Evolutionary conservation across 2,888 invertebrate genomes (phyloP).

Genomic region (Myathropa florea): DNA sequence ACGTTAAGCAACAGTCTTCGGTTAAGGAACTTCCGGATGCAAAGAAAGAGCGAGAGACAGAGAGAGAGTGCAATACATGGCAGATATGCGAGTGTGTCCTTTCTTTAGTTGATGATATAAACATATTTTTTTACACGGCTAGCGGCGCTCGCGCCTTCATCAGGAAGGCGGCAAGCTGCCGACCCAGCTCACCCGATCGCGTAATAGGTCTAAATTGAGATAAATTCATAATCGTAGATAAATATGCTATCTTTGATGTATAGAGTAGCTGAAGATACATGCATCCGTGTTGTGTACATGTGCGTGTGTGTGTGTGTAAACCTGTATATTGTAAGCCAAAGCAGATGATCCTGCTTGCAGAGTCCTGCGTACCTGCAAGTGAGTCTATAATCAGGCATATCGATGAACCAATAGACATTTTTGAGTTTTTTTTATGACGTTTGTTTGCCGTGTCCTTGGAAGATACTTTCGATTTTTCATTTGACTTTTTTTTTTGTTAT

Average conservation of each 20-base stretch:
- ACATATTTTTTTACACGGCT: slow-evolving; percentile 65
- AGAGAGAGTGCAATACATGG: background rate
- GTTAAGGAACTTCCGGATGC: slow-evolving; percentile 1
- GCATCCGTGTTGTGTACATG: slow-evolving; percentile 34
- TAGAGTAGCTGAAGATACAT: slow-evolving; percentile 55
- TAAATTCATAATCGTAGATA: background rate
- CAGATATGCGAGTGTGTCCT: slow-evolving; percentile 38
- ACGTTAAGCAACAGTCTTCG: background rate
- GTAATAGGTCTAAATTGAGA: slow-evolving; percentile 67
- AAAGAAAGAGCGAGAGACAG: background rate
- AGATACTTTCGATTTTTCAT: no score
- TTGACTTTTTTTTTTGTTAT: no score
- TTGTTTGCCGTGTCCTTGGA: no score
- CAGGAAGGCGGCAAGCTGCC: slow-evolving; percentile 1
- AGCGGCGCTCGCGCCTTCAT: slow-evolving; percentile 14
- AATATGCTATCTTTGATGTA: slow-evolving; percentile 51
- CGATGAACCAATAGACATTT: background rate
- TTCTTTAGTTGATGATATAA: slow-evolving; percentile 55
- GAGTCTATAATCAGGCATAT: background rate
- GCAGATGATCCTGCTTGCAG: background rate
- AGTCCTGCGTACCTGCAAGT: background rate
- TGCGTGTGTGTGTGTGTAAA: slow-evolving; percentile 25
- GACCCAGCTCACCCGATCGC: slow-evolving; percentile 61
- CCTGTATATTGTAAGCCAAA: slow-evolving; percentile 36
- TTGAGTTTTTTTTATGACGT: background rate